These are phyloP conservation scores for Lottia gigantea DNA, from an alignment of 2,888 invertebrate species.

Conservation along the genomic window DNA sequence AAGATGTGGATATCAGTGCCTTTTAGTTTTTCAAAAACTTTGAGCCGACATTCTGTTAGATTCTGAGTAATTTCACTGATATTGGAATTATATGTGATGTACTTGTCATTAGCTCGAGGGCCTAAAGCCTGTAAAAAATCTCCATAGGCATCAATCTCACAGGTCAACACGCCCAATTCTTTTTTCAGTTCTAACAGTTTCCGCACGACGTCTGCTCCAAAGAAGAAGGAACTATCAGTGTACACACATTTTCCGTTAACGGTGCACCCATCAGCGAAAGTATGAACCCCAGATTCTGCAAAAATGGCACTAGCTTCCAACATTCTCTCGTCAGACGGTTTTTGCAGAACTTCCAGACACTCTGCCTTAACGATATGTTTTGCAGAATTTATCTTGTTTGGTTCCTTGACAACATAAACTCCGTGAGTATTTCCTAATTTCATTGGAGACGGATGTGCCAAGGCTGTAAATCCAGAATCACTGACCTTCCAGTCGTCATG, in stretches of 20 bases:
- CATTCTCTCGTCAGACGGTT: constrained; percentile 67
- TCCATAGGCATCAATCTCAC: constrained; percentile 70
- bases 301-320: constrained; percentile 62
- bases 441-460: constrained; percentile 69
- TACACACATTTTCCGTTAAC: constrained; percentile 59
- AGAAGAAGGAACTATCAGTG: constrained; percentile 70
- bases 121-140: constrained; percentile 70
- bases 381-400: constrained; percentile 37
- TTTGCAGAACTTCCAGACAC: constrained; percentile 69
- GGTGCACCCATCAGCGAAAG: constrained; percentile 41
- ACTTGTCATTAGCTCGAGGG: constrained; percentile 51
- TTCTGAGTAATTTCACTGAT: constrained; percentile 50
- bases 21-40: constrained; percentile 59
- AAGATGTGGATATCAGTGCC: constrained; percentile 60
- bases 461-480: constrained; percentile 66
- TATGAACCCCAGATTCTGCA: constrained; percentile 25
- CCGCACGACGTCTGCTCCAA: constrained; percentile 63
- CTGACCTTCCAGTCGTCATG: constrained; percentile 47
- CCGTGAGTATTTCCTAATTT: constrained; percentile 68
- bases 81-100: constrained; percentile 58
- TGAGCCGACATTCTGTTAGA: constrained; percentile 51
- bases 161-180: constrained; percentile 55
- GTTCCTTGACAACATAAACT: constrained; percentile 67
- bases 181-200: constrained; percentile 62
- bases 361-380: constrained; percentile 46